phyloP scores from a whole-genome alignment of 2,888 invertebrate species.

The Drosophila suboccidentalis region DNA sequence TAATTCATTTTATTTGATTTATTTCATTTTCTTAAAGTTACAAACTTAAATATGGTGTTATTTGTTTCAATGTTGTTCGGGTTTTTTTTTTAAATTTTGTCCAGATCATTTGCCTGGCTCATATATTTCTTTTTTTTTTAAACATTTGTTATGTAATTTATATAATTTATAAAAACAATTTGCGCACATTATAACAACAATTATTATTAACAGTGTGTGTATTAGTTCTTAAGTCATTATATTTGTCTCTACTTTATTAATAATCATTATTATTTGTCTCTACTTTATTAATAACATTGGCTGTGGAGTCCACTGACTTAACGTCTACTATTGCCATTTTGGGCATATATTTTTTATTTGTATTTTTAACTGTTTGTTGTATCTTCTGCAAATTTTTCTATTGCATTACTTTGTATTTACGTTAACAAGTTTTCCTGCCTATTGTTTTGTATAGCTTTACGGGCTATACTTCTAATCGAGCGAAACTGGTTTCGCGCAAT shows the following conservation, averaged over 20 bases:
- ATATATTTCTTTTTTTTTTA: slow-evolving; percentile 5
- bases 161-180: too few species aligned
- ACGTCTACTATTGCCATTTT: slow-evolving; percentile 2
- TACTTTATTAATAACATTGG: slow-evolving; percentile 19
- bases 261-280: slow-evolving; percentile 1
- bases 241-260: slow-evolving; percentile 8
- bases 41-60: not conserved
- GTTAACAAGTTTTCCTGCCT: too few species aligned
- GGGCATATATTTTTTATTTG: too few species aligned
- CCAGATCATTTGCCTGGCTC: not conserved
- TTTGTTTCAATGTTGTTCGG: not conserved
- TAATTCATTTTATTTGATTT: not conserved
- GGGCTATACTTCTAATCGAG: too few species aligned
- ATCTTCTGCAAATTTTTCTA: not conserved
- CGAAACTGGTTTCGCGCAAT: too few species aligned
- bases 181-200: too few species aligned
- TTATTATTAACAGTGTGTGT: too few species aligned
- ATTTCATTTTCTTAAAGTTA: slow-evolving; percentile 2
- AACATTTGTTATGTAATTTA: too few species aligned
- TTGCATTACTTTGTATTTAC: too few species aligned
- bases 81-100: slow-evolving; percentile 8
- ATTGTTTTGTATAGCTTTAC: too few species aligned
- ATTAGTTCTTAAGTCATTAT: too few species aligned
- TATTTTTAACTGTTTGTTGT: not conserved
- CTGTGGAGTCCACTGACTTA: slow-evolving; percentile 9